Evolutionary conservation across 2,797 vertebrate species (phyloP).

Genomic region (Alcedo quadribrachys): DNA sequence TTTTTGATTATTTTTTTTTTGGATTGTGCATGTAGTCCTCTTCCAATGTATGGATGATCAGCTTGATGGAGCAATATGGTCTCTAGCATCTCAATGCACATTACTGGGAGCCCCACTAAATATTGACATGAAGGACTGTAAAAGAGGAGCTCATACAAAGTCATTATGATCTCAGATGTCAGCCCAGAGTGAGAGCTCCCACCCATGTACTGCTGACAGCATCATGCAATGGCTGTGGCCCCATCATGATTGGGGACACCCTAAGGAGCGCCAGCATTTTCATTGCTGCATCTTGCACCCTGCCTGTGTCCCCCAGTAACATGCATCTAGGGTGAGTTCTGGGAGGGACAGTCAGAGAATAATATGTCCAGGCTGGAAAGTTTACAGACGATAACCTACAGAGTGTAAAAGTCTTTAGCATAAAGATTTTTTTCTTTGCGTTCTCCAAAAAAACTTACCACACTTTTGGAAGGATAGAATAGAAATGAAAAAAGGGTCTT

Average conservation of each 20-base stretch:
- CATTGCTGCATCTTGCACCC: neutral
- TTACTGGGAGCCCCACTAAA: conserved; percentile 44
- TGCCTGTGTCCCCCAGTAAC: neutral
- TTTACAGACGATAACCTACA: neutral
- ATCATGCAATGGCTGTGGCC: neutral
- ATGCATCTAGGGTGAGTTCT: neutral
- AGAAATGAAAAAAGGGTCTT: neutral
- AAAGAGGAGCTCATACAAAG: conserved; percentile 26
- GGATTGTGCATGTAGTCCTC: conserved; percentile 15
- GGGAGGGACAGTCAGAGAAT: neutral
- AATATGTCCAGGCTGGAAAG: neutral
- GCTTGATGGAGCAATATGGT: conserved; percentile 46
- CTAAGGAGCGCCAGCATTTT: neutral
- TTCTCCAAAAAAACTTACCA: neutral
- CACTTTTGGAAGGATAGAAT: neutral
- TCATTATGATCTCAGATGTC: conserved; percentile 18
- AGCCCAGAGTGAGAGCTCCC: conserved; percentile 21
- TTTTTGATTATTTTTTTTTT: neutral
- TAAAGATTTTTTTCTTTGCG: neutral
- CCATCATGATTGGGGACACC: neutral
- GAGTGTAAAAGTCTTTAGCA: neutral
- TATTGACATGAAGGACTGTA: conserved; percentile 52
- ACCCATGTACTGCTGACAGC: neutral
- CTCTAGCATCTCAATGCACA: conserved; percentile 61
- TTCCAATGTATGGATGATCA: conserved; percentile 64